Evolutionary conservation across 2,888 invertebrate genomes (phyloP), one percentile per base, ranked within the genome.

Genomic region (Ormyrus nitidulus): DNA sequence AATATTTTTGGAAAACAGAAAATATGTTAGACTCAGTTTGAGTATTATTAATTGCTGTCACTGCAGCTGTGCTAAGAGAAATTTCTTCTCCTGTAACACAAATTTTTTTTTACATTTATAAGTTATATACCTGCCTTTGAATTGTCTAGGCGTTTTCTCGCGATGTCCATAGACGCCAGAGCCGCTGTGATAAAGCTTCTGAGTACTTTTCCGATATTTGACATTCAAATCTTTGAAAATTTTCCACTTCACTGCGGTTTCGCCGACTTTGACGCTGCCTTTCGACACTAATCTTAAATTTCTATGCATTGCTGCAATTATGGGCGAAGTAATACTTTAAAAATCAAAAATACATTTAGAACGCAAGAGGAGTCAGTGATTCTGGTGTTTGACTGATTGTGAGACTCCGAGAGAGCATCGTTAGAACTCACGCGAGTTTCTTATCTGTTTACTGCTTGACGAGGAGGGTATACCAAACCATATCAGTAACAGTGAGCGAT

Each of bases 131-230:
- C 76, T 85, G 88, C 90, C 88, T 86, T 89, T 84, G 80, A 86
- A 89, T n/a, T 82, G 53, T 19, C 66, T 85, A 8, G 49, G 61
- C 83, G 85, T 86, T 84, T 88, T 88, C 83, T 92, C 92, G 88
- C 92, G 92, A 91, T 93, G 93, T 54, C 94, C 94, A 88, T 93
- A 93, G 85, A 93, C 93, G 71, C 93, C 79, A 5, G 62, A 79
- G 88, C 88, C 83, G 83, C 93, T 93, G 86, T 93, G 93, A 85
- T 94, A 93, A 89, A 77, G 91, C 89, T 85, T 92, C 90, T 72
- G 91, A 90, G 19, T 90, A 90, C 13, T 72, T 75, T 70, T 82
- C 10, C 78, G 58, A 58, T 77, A 70, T 13, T 9, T n/a, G 4
- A n/a, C 58, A 7, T 65, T 54, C 44, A 11, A 13, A 10, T 68